A percentile compares a stretch with the other conserved stretches of the same genome.
These are phyloP conservation scores for Incurvaria masculella DNA, from an alignment of 2,888 invertebrate species.

Conservation along the genomic window DNA sequence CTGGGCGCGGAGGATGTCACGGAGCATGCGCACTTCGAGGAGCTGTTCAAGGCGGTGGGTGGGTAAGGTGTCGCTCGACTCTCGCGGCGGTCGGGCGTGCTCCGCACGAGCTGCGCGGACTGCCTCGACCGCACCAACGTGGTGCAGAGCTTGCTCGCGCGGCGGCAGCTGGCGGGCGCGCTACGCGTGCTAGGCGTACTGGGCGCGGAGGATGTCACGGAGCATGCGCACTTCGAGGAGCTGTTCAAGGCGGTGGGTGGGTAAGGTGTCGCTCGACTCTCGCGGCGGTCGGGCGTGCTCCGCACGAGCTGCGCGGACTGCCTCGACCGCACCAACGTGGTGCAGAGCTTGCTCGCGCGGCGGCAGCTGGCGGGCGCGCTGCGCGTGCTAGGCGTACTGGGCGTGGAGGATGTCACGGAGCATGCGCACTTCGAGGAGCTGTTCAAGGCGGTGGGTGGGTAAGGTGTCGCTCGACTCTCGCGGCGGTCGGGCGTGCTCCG, in stretches of 20 bases:
- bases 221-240: constrained; percentile 65
- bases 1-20: constrained; percentile 61
- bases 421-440: constrained; percentile 67
- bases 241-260: constrained; percentile 70
- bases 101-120: constrained; percentile 98
- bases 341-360: constrained; percentile 91
- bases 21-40: constrained; percentile 66
- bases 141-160: constrained; percentile 93
- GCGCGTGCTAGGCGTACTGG: constrained; percentile 67
- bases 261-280: constrained; percentile 30
- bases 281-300: constrained; percentile 85
- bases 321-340: constrained; percentile 96
- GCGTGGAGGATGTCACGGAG: constrained; percentile 59
- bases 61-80: constrained; percentile 25
- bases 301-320: constrained; percentile 99
- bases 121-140: constrained; percentile 98
- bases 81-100: constrained; percentile 81
- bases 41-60: constrained; percentile 70
- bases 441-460: constrained; percentile 68
- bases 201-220: constrained; percentile 57
- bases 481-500: constrained; percentile 89
- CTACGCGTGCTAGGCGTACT: constrained; percentile 72
- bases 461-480: constrained; percentile 24
- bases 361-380: constrained; percentile 73
- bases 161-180: constrained; percentile 69